Conservation (phyloP, 2,797 vertebrate species). For the Avahi laniger region DNA sequence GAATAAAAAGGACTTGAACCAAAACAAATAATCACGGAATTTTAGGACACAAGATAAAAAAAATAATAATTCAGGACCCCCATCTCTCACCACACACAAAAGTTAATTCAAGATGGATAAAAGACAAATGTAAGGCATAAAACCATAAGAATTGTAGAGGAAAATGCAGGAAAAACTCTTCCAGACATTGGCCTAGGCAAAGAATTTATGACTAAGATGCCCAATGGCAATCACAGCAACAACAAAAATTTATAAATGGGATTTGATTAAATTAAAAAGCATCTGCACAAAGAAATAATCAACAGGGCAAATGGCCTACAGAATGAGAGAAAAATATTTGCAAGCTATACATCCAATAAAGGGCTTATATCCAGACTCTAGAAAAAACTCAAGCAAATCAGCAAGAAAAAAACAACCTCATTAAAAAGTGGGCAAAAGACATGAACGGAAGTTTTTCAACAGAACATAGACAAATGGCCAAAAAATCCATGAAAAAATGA, state of each 20-base stretch:
- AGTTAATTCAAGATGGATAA: not conserved
- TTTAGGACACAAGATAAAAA: not conserved
- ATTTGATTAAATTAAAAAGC: not conserved
- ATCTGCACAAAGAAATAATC: not conserved
- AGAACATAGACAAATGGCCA: not conserved
- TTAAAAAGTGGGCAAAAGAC: not conserved
- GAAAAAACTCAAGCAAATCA: not conserved
- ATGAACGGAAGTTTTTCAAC: not conserved
- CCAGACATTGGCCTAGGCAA: not conserved
- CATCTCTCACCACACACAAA: not conserved
- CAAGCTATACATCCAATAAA: not conserved
- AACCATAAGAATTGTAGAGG: not conserved
- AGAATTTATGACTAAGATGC: not conserved
- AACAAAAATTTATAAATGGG: not conserved
- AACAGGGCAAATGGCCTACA: not conserved
- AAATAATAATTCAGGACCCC: not conserved
- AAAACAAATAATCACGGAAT: not conserved
- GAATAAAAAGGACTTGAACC: not conserved
- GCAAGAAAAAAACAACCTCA: not conserved
- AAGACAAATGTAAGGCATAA: not conserved
- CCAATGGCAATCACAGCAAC: not conserved
- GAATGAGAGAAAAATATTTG: not conserved
- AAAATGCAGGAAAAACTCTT: not conserved
- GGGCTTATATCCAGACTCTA: not conserved
- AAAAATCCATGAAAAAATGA: not conserved